A percentile compares a stretch with the other conserved stretches of the same genome.
These are phyloP conservation scores for Agapornis roseicollis DNA, from an alignment of 2,113 vertebrate species.

Conservation along the genomic window DNA sequence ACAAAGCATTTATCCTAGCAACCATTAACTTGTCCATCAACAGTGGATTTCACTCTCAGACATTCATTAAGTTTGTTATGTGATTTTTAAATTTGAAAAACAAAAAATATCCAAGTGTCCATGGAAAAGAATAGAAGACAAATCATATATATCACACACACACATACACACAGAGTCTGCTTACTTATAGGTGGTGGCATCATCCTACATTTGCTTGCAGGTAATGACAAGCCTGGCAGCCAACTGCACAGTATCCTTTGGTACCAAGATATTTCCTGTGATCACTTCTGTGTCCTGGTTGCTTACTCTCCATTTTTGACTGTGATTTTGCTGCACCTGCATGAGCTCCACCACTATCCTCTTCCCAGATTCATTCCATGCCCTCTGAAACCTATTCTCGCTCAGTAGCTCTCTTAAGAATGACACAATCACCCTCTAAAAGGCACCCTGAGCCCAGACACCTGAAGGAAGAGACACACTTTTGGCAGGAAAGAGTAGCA, in stretches of 20 bases:
- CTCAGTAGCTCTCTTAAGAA: not conserved
- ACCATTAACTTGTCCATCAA: not conserved
- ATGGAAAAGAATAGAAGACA: not conserved
- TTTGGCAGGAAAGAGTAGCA: not conserved
- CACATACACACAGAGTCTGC: not conserved
- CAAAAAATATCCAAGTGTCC: not conserved
- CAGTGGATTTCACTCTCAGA: not conserved
- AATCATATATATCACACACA: accelerated
- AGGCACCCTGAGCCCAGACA: not conserved
- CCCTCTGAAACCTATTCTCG: not conserved
- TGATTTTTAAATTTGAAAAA: not conserved
- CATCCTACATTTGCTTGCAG: not conserved
- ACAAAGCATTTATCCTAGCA: not conserved
- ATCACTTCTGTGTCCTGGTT: not conserved
- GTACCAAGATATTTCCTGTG: not conserved
- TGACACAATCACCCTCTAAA: not conserved
- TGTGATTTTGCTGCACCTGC: not conserved
- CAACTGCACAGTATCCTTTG: not conserved
- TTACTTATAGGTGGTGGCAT: not conserved
- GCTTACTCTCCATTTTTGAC: not conserved
- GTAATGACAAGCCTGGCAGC: not conserved
- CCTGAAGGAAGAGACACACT: not conserved
- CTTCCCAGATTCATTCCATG: not conserved
- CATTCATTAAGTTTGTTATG: not conserved
- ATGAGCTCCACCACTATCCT: not conserved